Evolutionary conservation across 2,888 invertebrate species (phyloP), one percentile per base, ranked within the genome.

Genomic region (Acrobasis consociella): DNA sequence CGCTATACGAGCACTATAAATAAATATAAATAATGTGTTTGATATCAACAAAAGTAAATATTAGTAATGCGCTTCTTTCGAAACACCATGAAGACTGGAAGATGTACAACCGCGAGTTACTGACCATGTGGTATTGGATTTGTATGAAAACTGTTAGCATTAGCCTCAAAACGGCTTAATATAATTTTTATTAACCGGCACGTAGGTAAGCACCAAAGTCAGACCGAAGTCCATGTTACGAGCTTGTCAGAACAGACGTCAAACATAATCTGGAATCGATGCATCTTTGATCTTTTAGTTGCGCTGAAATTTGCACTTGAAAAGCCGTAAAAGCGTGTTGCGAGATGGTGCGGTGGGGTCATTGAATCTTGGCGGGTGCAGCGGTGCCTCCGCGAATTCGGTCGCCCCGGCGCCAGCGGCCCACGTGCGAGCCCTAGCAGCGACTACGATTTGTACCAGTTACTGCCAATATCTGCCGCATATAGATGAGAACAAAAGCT

Each of bases 341-440:
- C 38, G 65, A 58, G 49, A 31, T 64, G 60, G 63, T 68, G 60
- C 60, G 67, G 62, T 62, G 72, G 72, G 82, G 80, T 84, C 82
- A 82, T 78, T 76, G 81, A 75, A 79, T 72, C 79, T 72, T 70
- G 72, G 69, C 67, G 67, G 67, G 62, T 72, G 76, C 74, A 78
- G 63, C 68, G 66, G 66, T 71, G 71, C 70, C 67, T 72, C 67
- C 64, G 70, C 64, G 63, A 65, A 67, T 61, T 67, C 71, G 65
- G 68, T 67, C 74, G 70, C 67, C n/a, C n/a, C 68, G 66, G 67
- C 68, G 68, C 64, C 69, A 56, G 55, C 11, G 67, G 68, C 67
- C 71, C 65, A 71, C 72, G 67, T 65, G 59, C 46, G 51, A 37
- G 62, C 60, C 64, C 55, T 60, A 64, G 67, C 65, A 64, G 5